Conservation (phyloP, 2,888 invertebrate species). For the Drosophila subquinaria region DNA sequence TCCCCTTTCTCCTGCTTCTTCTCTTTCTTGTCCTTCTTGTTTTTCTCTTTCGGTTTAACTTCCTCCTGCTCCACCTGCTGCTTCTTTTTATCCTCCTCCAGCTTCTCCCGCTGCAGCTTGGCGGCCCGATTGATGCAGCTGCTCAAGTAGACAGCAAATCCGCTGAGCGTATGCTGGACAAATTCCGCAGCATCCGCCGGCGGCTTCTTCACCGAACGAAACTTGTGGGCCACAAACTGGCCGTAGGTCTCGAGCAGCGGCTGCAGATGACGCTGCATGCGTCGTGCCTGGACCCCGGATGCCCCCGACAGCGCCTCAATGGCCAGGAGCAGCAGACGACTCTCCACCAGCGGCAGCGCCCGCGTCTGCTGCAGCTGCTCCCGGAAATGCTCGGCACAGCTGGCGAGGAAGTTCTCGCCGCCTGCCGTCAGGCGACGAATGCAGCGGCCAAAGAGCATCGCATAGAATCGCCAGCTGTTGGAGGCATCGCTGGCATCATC, state of each 20-base stretch:
- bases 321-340: slow-evolving; percentile 72
- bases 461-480: slow-evolving; percentile 74
- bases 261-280: slow-evolving; percentile 66
- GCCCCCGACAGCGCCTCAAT: slow-evolving; percentile 74
- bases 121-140: slow-evolving; percentile 55
- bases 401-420: slow-evolving; percentile 70
- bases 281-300: slow-evolving; percentile 60
- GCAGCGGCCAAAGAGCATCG: slow-evolving; percentile 73
- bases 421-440: slow-evolving; percentile 63
- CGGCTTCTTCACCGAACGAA: slow-evolving; percentile 48
- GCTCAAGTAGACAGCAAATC: slow-evolving; percentile 64
- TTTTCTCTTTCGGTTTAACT: background rate
- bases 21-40: background rate
- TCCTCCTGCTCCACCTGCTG: background rate
- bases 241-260: slow-evolving; percentile 62
- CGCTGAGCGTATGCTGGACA: slow-evolving; percentile 71
- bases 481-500: slow-evolving; percentile 20
- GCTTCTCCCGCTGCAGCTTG: slow-evolving; percentile 20
- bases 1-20: slow-evolving; percentile 1
- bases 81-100: background rate
- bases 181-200: slow-evolving; percentile 73
- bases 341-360: slow-evolving; percentile 41
- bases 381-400: slow-evolving; percentile 55
- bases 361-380: slow-evolving; percentile 37
- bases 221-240: slow-evolving; percentile 49